Base-by-base conservation (phyloP, 2,797 vertebrate genomes). In the Scolopax bukidnonensis region DNA sequence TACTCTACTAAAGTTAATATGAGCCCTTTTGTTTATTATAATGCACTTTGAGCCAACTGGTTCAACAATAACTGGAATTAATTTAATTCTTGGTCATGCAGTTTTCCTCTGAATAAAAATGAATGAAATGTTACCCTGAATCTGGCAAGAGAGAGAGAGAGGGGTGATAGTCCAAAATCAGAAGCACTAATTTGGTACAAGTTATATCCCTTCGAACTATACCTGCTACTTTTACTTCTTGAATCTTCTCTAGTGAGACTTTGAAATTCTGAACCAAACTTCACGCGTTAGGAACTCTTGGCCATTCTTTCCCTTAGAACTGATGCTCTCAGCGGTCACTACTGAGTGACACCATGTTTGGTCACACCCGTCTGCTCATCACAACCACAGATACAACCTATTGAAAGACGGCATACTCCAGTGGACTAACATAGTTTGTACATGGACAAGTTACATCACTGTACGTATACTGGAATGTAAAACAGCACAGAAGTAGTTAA, bases 211-310 rank as follows among this genome's bases (percentile, higher is more conserved):
- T 79, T 50, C 70, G 40, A 95, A 75, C 20, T 67, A 30, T 77
- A 88, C 38, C 40, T 38, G 53, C 43, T 32, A 25, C 40, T 76
- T 93, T 91, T 53, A 60, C 21, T 63, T 16, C 77, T 81, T 48
- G 6, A 89, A 24, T 84, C 36, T 80, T 95, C 89, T 73, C 85
- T 94, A 82, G 87, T 84, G 95, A 95, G 87, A 64, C 47, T 93
- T 67, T 3, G 36, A 82, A 94, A 68, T 67, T 74, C 67, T 82
- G 82, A 76, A 28, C 51, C 12, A 70, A 24, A 69, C 51, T 36
- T 83, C 24, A 7, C 6, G 16, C 28, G 2, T 59, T 92, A 61
- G 10, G 27, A 78, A 19, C 28, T 10, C 43, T 74, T 80, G 64
- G 40, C 50, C 59, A 3, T 57, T 43, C 40, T 47, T 80, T 40